Percentiles rank a stretch among this genome's conserved stretches.
Conservation (phyloP, 53 echinoderm and acorn worm species). For the Holothuria leucospilota region DNA sequence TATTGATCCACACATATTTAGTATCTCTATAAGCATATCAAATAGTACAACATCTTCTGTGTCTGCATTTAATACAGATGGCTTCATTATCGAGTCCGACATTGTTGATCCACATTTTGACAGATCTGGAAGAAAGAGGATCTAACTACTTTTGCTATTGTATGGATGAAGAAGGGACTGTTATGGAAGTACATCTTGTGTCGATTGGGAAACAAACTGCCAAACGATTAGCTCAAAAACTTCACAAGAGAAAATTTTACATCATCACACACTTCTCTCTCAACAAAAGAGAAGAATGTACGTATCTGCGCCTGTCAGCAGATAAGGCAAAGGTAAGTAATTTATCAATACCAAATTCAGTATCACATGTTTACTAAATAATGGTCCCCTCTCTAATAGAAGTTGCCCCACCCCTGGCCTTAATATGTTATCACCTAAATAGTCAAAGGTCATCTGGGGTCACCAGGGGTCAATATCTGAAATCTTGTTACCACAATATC, state of each 20-base stretch:
- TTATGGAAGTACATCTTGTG: neutral
- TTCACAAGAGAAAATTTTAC: neutral
- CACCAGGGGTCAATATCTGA: no score
- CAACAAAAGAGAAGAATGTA: constrained; percentile 14
- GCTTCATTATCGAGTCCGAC: neutral
- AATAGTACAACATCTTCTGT: no score
- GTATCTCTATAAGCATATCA: no score
- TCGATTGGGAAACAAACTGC: neutral
- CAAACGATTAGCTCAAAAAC: neutral
- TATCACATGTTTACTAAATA: neutral
- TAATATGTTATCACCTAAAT: no score
- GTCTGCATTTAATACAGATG: neutral
- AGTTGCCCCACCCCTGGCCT: no score
- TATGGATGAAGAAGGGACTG: neutral
- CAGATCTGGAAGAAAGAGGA: constrained; percentile 2
- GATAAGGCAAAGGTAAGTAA: constrained; percentile 6
- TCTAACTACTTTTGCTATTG: neutral
- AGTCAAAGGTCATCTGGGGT: no score
- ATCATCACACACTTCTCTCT: neutral
- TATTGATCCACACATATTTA: no score
- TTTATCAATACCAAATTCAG: neutral
- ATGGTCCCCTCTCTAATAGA: neutral
- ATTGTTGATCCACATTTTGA: neutral
- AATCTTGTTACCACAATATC: no score
- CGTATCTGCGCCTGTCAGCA: constrained; percentile 4